Percentiles rank a stretch among this genome's conserved stretches.
These are phyloP conservation scores for Zaprionus obscuricornis DNA, from an alignment of 2,888 invertebrate species.

Conservation along the genomic window DNA sequence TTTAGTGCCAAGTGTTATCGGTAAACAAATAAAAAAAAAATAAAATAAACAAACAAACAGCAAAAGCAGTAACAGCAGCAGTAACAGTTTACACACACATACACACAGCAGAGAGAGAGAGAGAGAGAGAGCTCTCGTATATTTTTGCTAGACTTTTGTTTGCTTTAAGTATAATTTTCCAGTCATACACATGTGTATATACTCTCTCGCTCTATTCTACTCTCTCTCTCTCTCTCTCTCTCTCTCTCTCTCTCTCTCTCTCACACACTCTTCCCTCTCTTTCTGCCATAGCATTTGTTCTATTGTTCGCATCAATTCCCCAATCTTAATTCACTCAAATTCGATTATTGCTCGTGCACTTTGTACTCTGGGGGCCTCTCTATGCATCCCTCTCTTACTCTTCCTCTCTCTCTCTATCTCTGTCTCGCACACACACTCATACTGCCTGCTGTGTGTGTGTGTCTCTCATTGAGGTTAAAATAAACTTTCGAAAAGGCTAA, in stretches of 20 bases:
- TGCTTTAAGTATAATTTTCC: slow-evolving; percentile 72
- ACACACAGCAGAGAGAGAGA: slow-evolving; percentile 16
- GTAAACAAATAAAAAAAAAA: slow-evolving; percentile 74
- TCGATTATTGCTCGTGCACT: slow-evolving; percentile 77
- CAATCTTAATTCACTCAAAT: slow-evolving; percentile 81
- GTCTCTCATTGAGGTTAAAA: slow-evolving; percentile 66
- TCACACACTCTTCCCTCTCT: too few relatives aligned
- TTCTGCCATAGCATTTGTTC: slow-evolving; percentile 44
- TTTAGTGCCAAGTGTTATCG: slow-evolving; percentile 77
- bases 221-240: too few relatives aligned
- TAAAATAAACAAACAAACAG: slow-evolving; percentile 7
- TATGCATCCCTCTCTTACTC: not conserved
- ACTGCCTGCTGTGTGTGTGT: too few relatives aligned
- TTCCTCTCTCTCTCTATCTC: slow-evolving; percentile 10
- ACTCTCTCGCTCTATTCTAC: too few relatives aligned
- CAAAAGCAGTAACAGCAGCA: too few relatives aligned
- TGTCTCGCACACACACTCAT: too few relatives aligned
- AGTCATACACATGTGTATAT: slow-evolving; percentile 45
- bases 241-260: too few relatives aligned
- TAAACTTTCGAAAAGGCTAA: slow-evolving; percentile 72
- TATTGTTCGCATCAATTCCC: slow-evolving; percentile 72
- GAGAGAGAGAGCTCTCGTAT: slow-evolving; percentile 9
- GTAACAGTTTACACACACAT: slow-evolving; percentile 22
- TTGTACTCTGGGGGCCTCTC: slow-evolving; percentile 27
- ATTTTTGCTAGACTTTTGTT: slow-evolving; percentile 61